These are phyloP conservation scores for Cephus nigrinus DNA, from an alignment of 2,888 invertebrate genomes.

Conservation along the genomic window DNA sequence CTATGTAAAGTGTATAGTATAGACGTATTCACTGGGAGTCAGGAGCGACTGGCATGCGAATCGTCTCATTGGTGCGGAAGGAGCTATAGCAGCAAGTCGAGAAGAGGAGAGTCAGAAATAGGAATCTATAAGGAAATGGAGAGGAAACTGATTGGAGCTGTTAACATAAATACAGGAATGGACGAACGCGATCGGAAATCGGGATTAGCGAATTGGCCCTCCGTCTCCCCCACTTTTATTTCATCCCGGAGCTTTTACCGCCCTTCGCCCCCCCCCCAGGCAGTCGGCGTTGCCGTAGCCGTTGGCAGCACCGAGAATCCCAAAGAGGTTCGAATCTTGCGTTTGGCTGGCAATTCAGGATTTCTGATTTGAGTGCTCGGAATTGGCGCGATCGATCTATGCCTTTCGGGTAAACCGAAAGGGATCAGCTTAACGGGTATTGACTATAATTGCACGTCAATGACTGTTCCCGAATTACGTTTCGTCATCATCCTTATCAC, in stretches of 20 bases:
- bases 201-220: conserved; percentile 54
- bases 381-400: too few relatives aligned
- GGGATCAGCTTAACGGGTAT: too few relatives aligned
- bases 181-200: conserved; percentile 51
- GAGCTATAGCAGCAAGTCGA: neutral
- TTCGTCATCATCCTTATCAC: neutral
- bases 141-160: conserved; percentile 54
- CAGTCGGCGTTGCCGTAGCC: too few relatives aligned
- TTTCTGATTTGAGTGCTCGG: too few relatives aligned
- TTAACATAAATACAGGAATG: conserved; percentile 53
- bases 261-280: neutral
- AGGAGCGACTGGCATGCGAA: conserved; percentile 17
- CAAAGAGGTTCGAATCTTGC: too few relatives aligned
- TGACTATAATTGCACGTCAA: neutral
- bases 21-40: too few relatives aligned
- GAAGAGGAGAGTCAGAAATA: conserved; percentile 8
- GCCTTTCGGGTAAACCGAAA: too few relatives aligned
- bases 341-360: too few relatives aligned
- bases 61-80: conserved; percentile 13
- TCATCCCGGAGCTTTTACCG: neutral
- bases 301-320: too few relatives aligned
- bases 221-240: conserved; percentile 3
- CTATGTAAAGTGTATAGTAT: neutral
- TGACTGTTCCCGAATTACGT: neutral
- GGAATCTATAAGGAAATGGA: conserved; percentile 41